phyloP scores from a whole-genome alignment of 2,888 invertebrate species.

The Drosophila putrida region DNA sequence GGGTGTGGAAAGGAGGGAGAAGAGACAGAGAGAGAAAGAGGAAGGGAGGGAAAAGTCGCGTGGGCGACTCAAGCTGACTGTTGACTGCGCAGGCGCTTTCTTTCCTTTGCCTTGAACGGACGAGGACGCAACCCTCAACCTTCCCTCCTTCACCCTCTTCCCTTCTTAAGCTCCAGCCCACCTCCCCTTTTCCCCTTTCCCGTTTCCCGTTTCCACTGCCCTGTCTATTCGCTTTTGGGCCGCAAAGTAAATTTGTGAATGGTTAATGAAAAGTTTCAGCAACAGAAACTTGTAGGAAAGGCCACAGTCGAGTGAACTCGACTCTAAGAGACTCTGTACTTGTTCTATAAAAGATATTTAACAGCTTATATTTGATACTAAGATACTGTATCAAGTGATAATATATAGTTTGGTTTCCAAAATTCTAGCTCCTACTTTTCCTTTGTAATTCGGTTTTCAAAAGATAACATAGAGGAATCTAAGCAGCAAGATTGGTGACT shows the following conservation, averaged over 20 bases:
- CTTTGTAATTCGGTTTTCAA: too few relatives aligned
- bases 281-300: constrained; percentile 25
- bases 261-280: constrained; percentile 80
- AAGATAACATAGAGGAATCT: too few relatives aligned
- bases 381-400: too few relatives aligned
- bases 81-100: constrained; percentile 59
- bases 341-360: too few relatives aligned
- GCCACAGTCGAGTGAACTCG: too few relatives aligned
- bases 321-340: too few relatives aligned
- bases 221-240: constrained; percentile 38
- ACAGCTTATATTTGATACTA: too few relatives aligned
- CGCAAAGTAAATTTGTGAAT: constrained; percentile 83
- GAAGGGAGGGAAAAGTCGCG: constrained; percentile 47
- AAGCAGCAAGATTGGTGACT: too few relatives aligned
- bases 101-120: constrained; percentile 57
- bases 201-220: neutral
- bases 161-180: neutral
- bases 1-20: neutral
- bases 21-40: neutral
- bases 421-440: too few relatives aligned
- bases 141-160: neutral
- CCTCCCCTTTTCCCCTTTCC: neutral
- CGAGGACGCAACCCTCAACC: constrained; percentile 55
- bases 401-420: too few relatives aligned
- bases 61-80: constrained; percentile 56